These are phyloP conservation scores for Dilophus febrilis DNA, from an alignment of 2,888 invertebrate genomes.

Conservation along the genomic window DNA sequence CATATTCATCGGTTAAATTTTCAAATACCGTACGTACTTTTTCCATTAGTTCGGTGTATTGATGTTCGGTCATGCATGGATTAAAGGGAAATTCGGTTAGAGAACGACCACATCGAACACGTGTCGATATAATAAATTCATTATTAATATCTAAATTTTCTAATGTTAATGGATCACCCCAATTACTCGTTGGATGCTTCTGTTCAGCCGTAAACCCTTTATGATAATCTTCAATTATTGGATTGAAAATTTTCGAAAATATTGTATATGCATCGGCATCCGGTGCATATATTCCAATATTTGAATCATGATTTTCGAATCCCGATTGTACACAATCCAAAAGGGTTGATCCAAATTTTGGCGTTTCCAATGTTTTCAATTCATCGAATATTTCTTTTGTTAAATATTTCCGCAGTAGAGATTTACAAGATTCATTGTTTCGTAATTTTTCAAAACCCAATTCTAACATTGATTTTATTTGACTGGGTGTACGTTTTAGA, in stretches of 20 bases:
- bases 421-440: constrained; percentile 34
- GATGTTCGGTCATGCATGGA: constrained; percentile 42
- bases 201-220: constrained; percentile 30
- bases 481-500: constrained; percentile 19
- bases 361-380: constrained; percentile 37
- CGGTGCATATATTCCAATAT: constrained; percentile 45
- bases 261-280: constrained; percentile 46
- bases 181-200: constrained; percentile 41
- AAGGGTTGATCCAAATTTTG: constrained; percentile 37
- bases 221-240: constrained; percentile 49
- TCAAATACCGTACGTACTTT: constrained; percentile 29
- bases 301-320: constrained; percentile 42
- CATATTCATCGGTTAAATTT: constrained; percentile 39
- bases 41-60: constrained; percentile 42
- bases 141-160: constrained; percentile 44
- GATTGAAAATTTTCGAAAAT: constrained; percentile 45
- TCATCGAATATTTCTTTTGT: constrained; percentile 35
- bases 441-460: constrained; percentile 33
- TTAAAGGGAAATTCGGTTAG: constrained; percentile 44
- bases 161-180: constrained; percentile 38
- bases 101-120: constrained; percentile 45
- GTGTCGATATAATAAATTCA: constrained; percentile 43
- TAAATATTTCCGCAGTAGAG: constrained; percentile 44
- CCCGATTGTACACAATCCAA: constrained; percentile 47
- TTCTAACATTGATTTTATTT: constrained; percentile 31